Percentiles rank a stretch among this genome's conserved stretches.
Conservation (phyloP, 1,140 invertebrate genomes). For the Pinna nobilis region DNA sequence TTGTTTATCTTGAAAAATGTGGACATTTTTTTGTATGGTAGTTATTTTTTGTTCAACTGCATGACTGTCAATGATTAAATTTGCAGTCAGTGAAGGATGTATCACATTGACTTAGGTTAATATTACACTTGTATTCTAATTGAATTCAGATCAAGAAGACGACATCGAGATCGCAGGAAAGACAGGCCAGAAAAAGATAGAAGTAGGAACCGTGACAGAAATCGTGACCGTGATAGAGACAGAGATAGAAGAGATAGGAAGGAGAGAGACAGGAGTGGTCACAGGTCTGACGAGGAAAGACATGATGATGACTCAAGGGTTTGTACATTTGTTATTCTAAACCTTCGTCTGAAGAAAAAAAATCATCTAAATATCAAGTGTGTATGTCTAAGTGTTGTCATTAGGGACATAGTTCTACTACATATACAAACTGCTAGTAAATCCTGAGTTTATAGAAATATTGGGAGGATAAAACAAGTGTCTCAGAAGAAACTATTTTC, state of each 20-base stretch:
- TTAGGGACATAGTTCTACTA: no score
- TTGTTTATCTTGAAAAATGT: not conserved
- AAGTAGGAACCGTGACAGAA: conserved; percentile 36
- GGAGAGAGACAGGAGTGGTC: conserved; percentile 39
- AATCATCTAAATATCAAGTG: no score
- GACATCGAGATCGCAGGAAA: conserved; percentile 37
- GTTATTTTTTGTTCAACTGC: no score
- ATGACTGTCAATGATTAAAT: not conserved
- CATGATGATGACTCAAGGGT: not conserved
- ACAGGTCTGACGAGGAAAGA: conserved; percentile 30
- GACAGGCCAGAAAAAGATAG: conserved; percentile 39
- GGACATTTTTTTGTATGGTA: no score
- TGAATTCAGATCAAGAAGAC: conserved; percentile 5
- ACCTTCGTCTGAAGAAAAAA: not conserved
- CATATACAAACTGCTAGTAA: no score
- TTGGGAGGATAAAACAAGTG: no score
- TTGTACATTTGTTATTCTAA: not conserved
- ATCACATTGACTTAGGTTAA: not conserved
- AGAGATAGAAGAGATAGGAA: conserved; percentile 35
- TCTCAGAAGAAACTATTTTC: no score
- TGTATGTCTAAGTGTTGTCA: no score
- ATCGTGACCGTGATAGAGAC: conserved; percentile 42
- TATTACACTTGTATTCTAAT: not conserved
- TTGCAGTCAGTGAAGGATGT: not conserved
- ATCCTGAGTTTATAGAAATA: no score